A percentile compares a stretch with the other conserved stretches of the same genome.
These are phyloP conservation scores for Colius striatus DNA, from an alignment of 2,113 vertebrate species.

Conservation along the genomic window DNA sequence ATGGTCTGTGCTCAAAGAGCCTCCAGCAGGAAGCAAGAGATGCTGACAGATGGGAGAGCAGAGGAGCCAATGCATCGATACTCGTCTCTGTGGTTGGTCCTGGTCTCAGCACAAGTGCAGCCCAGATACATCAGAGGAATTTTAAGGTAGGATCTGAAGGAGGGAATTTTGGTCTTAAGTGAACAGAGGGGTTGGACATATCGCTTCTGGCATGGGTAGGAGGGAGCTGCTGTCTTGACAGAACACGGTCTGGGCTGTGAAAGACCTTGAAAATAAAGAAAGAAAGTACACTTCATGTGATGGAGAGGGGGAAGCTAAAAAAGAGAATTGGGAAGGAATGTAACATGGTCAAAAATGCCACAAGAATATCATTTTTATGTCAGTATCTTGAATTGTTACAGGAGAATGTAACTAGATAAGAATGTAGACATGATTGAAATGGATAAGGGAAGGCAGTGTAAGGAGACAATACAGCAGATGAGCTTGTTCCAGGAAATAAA, in stretches of 20 bases:
- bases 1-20: background rate
- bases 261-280: background rate
- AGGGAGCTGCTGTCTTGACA: background rate
- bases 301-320: background rate
- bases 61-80: background rate
- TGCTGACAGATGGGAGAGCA: background rate
- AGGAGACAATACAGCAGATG: background rate
- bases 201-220: accelerated
- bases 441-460: background rate
- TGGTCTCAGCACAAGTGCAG: background rate
- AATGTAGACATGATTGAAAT: background rate
- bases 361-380: background rate
- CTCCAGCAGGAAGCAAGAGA: background rate
- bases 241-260: background rate
- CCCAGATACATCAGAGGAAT: background rate
- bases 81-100: accelerated
- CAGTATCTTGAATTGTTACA: background rate
- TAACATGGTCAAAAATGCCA: background rate
- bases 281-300: background rate
- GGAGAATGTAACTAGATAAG: background rate
- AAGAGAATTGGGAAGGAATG: background rate
- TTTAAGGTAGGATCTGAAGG: background rate
- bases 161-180: background rate
- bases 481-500: background rate
- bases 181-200: background rate